phyloP scores from a whole-genome alignment of 2,888 invertebrate species.

The Agonopterix subpropinquella region DNA sequence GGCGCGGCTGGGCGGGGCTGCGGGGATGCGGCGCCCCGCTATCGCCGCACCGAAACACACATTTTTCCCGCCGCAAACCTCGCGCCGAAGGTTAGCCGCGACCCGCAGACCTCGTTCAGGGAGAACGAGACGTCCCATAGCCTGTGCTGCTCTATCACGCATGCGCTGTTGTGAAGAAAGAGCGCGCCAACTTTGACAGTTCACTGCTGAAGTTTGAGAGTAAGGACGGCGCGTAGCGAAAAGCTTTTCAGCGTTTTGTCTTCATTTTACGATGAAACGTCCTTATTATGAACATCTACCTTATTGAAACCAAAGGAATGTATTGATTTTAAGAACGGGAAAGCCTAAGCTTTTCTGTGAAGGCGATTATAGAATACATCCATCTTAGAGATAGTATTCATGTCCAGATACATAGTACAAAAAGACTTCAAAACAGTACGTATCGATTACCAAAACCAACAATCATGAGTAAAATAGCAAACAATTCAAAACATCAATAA shows the following conservation, averaged over 20 bases:
- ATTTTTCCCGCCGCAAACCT: constrained; percentile 77
- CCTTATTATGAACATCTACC: no score
- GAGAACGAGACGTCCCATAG: constrained; percentile 39
- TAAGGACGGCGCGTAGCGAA: constrained; percentile 17
- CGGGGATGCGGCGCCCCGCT: constrained; percentile 68
- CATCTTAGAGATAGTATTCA: no score
- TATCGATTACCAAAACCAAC: no score
- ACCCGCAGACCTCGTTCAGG: constrained; percentile 70
- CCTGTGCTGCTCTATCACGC: constrained; percentile 40
- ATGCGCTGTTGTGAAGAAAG: constrained; percentile 34
- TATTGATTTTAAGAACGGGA: not conserved
- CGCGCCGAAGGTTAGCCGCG: constrained; percentile 76
- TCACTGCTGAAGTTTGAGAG: constrained; percentile 26
- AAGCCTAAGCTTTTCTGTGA: no score
- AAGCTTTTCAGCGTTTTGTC: not conserved
- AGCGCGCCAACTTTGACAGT: constrained; percentile 64
- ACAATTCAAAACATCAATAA: not conserved
- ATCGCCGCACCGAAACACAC: constrained; percentile 77
- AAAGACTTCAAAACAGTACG: no score
- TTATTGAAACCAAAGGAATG: not conserved
- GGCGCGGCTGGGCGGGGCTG: constrained; percentile 43
- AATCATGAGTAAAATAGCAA: no score
- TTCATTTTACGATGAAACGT: no score
- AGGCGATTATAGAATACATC: no score
- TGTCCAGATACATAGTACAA: no score